A percentile compares a stretch with the other conserved stretches of the same genome.
Evolutionary conservation across 2,888 invertebrate species (phyloP).

Genomic region (Synergus gifuensis): DNA sequence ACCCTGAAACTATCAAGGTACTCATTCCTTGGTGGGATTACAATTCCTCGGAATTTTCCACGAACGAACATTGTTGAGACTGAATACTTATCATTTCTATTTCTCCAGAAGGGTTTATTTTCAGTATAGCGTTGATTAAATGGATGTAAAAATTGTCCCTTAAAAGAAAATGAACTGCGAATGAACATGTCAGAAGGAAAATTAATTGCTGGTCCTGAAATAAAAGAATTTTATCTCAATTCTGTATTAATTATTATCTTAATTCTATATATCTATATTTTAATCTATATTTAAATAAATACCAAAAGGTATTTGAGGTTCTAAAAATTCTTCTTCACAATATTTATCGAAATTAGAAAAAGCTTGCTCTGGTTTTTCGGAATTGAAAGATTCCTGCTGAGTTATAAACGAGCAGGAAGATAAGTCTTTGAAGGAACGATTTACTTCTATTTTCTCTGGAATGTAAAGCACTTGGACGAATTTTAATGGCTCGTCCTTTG

Average conservation of each 20-base stretch:
- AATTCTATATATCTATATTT: too few species aligned
- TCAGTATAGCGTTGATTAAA: constrained; percentile 24
- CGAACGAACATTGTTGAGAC: constrained; percentile 23
- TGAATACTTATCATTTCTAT: background rate
- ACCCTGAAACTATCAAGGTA: constrained; percentile 24
- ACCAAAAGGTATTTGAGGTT: background rate
- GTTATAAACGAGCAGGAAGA: background rate
- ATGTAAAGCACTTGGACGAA: constrained; percentile 27
- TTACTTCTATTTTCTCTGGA: background rate
- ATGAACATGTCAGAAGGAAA: constrained; percentile 12
- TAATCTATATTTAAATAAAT: background rate
- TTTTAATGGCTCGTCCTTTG: background rate
- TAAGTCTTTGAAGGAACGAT: constrained; percentile 9
- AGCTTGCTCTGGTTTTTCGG: constrained; percentile 1
- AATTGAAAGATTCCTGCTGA: constrained; percentile 4
- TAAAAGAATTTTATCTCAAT: background rate
- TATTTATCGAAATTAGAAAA: constrained; percentile 3
- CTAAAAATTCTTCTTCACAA: background rate
- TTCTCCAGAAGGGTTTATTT: constrained; percentile 2
- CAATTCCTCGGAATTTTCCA: constrained; percentile 22
- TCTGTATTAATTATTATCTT: too few species aligned
- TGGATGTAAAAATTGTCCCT: background rate
- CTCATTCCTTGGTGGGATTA: constrained; percentile 10
- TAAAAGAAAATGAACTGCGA: background rate
- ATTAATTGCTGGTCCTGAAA: constrained; percentile 5